phyloP scores from a whole-genome alignment of 2,797 vertebrate species.

The Eulemur coronatus region DNA sequence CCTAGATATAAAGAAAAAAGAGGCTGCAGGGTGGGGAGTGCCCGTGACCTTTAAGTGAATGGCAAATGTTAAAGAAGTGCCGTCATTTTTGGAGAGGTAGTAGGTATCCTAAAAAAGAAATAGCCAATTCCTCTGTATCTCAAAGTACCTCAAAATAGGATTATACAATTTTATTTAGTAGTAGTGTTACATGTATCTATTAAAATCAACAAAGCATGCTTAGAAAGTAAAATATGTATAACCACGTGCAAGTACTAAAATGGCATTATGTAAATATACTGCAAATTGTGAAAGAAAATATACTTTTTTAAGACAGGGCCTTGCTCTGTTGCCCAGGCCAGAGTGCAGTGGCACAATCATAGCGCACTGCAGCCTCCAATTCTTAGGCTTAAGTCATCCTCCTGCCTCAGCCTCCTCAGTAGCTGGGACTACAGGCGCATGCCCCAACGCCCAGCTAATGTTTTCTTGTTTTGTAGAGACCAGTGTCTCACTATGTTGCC shows the following conservation, averaged over 20 bases:
- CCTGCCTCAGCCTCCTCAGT: too few species aligned
- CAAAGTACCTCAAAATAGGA: neutral
- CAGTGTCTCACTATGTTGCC: too few species aligned
- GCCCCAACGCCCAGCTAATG: too few species aligned
- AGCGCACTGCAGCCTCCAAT: too few species aligned
- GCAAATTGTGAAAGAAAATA: neutral
- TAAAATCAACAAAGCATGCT: constrained; percentile 9
- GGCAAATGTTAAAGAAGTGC: neutral
- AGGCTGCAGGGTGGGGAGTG: neutral
- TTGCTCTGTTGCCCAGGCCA: too few species aligned
- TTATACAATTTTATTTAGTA: neutral
- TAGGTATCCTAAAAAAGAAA: neutral
- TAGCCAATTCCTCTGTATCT: neutral
- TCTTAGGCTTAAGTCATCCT: too few species aligned
- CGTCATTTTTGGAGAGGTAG: neutral
- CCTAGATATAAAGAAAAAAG: neutral
- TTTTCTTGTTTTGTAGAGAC: too few species aligned
- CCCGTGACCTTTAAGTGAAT: neutral
- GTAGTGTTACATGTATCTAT: neutral
- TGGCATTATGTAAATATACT: neutral
- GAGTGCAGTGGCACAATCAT: too few species aligned
- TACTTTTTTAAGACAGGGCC: too few species aligned
- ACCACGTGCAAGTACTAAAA: neutral
- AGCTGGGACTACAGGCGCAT: too few species aligned
- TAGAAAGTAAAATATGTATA: constrained; percentile 34